Conservation (phyloP, 2,888 invertebrate species). For the Ligdia adustata region DNA sequence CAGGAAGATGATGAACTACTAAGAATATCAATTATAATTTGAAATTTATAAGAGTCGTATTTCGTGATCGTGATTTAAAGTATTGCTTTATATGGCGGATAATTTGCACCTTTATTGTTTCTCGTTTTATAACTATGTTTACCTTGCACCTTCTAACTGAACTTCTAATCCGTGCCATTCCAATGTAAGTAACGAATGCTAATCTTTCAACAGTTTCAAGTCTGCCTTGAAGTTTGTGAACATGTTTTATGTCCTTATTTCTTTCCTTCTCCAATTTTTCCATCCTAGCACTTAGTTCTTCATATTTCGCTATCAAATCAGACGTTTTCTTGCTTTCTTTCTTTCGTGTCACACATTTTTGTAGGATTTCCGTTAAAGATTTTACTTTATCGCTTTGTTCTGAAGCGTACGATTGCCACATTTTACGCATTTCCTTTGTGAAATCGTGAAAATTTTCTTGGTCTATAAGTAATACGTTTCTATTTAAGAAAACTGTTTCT, state of each 20-base stretch:
- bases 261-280: conserved; percentile 10
- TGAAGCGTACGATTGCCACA: conserved; percentile 12
- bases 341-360: conserved; percentile 10
- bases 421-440: conserved; percentile 17
- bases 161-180: conserved; percentile 11
- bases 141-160: conserved; percentile 5
- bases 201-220: conserved; percentile 9
- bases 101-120: too few species aligned
- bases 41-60: too few species aligned
- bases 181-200: conserved; percentile 9
- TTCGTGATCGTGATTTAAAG: too few species aligned
- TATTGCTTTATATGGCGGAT: too few species aligned
- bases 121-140: not conserved
- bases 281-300: conserved; percentile 6
- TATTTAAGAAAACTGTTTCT: conserved; percentile 4
- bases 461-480: conserved; percentile 6
- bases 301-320: conserved; percentile 8
- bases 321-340: not conserved
- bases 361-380: conserved; percentile 6
- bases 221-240: conserved; percentile 5
- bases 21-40: too few species aligned
- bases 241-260: not conserved
- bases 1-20: too few species aligned
- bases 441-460: conserved; percentile 15
- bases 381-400: conserved; percentile 12